These are phyloP conservation scores for Microtus richardsoni DNA, from an alignment of 2,113 vertebrate genomes.

Conservation along the genomic window DNA sequence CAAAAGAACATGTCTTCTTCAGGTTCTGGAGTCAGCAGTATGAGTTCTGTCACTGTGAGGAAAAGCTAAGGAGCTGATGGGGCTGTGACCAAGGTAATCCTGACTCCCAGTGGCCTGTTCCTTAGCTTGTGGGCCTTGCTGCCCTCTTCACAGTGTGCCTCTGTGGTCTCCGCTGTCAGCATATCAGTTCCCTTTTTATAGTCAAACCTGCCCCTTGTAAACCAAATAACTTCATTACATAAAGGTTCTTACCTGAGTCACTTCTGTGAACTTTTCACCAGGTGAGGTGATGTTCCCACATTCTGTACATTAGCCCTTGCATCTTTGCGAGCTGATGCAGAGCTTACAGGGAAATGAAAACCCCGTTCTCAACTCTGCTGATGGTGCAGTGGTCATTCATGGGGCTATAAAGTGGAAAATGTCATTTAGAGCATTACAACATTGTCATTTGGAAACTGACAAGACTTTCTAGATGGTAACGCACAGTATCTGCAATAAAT, in stretches of 20 bases:
- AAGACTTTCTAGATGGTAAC: background rate
- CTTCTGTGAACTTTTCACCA: background rate
- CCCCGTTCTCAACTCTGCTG: background rate
- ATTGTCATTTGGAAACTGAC: background rate
- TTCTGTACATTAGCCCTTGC: background rate
- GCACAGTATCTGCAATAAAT: background rate
- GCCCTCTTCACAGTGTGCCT: background rate
- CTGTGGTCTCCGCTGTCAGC: background rate
- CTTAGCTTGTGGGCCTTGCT: background rate
- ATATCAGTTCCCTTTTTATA: background rate
- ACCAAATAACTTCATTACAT: background rate
- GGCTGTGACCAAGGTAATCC: background rate
- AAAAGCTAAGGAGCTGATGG: background rate
- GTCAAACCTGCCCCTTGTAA: background rate
- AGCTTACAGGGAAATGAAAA: background rate
- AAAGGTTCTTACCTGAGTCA: background rate
- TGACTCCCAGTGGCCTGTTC: background rate
- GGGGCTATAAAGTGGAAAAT: slow-evolving; percentile 21
- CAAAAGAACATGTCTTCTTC: background rate
- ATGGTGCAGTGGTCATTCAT: background rate
- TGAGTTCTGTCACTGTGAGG: background rate
- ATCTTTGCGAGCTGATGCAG: background rate
- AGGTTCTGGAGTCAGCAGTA: background rate
- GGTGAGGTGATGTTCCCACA: background rate
- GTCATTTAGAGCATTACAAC: background rate